Base-by-base conservation (phyloP, 1,140 invertebrate genomes). In the Pseudomyrmex sp. region DNA sequence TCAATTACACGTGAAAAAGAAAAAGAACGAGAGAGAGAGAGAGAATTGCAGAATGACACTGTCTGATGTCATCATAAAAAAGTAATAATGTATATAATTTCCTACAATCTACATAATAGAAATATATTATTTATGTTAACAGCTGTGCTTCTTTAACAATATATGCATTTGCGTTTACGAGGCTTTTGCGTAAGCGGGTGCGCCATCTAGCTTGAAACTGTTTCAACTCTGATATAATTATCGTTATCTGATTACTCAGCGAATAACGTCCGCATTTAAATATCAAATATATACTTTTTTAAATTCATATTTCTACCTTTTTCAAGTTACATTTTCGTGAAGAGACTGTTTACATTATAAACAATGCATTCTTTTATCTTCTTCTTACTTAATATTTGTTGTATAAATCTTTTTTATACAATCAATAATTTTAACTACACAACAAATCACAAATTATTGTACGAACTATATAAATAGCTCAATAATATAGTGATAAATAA, bases 171-270 rank as follows among this genome's bases (percentile, higher is more conserved):
- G 26, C 35, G 5, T 35, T 23, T 58, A 69, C 8, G 7, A 58
- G 15, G 18, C 15, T 48, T 46, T 68, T 10, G n/a, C 3, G 35
- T 69, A 9, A 35, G 2, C 20, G 48, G 15, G 54, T 61, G 44
- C 76, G 76, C 76, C 76, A 80, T 72, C 76, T 80, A 59, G 44
- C 23, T 2, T n/a, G 15, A 1, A 35, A 61, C 12, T 20, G 66
- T 72, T 70, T 61, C 44, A 80, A 80, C 66, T 0, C 10, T 15
- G 74, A 79, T 15, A 26, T 26, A 79, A 79, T n/a, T 72, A 70
- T 80, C 15, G 10, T 70, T 72, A 72, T 70, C 54, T 58, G 18
- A 13, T 18, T 77, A 18, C 65, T 80, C 76, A 15, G 46, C 13
- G 18, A 72, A 59, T 80, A 80, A 80, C 58, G 2, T 13, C 15